Percentiles rank a stretch among this genome's conserved stretches.
Conservation (phyloP, 1,140 invertebrate species). For the Phthorimaea operculella region DNA sequence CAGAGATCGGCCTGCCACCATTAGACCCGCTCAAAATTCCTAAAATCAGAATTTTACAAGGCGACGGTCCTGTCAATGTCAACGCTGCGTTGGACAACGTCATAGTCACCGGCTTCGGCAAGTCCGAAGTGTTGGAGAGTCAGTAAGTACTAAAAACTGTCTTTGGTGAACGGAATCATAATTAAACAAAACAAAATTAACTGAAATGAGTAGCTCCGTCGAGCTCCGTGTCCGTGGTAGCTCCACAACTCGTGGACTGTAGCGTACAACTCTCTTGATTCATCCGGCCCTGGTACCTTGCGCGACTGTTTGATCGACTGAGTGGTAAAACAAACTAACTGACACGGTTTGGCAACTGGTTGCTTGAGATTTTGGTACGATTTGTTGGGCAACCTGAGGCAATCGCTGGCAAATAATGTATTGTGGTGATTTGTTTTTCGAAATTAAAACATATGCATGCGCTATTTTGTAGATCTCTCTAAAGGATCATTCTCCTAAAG, state of each 20-base stretch:
- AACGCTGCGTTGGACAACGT: conserved; percentile 75
- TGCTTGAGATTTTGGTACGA: neutral
- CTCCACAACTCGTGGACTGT: too few relatives aligned
- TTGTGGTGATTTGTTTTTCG: too few relatives aligned
- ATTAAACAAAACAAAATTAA: too few relatives aligned
- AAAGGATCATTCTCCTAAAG: too few relatives aligned
- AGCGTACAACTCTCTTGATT: too few relatives aligned
- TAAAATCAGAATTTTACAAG: conserved; percentile 74
- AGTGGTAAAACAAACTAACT: conserved; percentile 10
- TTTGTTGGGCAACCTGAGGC: too few relatives aligned
- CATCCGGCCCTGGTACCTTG: conserved; percentile 23
- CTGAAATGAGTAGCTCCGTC: too few relatives aligned
- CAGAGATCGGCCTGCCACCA: conserved; percentile 69
- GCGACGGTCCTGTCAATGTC: conserved; percentile 74
- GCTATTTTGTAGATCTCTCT: too few relatives aligned
- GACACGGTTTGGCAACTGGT: neutral
- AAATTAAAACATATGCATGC: too few relatives aligned
- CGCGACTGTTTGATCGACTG: conserved; percentile 43
- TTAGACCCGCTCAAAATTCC: conserved; percentile 74
- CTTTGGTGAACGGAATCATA: neutral
- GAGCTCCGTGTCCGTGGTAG: too few relatives aligned
- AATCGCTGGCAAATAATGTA: too few relatives aligned
- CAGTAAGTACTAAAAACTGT: conserved; percentile 56
- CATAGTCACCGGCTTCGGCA: conserved; percentile 71
- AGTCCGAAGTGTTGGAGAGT: conserved; percentile 72